Percentiles rank a stretch among this genome's conserved stretches.
phyloP scores from a whole-genome alignment of 2,888 invertebrate species.

The Cybosia mesomella region DNA sequence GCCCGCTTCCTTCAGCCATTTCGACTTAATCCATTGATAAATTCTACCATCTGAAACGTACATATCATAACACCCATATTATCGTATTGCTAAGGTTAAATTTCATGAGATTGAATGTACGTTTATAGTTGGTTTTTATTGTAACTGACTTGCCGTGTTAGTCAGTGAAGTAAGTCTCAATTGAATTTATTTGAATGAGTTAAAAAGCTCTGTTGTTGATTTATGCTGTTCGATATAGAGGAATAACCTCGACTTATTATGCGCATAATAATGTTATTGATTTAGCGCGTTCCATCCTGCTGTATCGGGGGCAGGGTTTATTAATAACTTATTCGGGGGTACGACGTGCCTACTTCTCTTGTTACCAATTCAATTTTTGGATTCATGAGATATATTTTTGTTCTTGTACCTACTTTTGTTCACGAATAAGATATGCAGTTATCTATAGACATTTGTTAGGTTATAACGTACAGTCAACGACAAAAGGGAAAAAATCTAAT shows the following conservation, averaged over 20 bases:
- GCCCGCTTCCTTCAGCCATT: slow-evolving; percentile 46
- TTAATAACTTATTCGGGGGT: background rate
- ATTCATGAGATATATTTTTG: background rate
- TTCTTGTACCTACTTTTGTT: too few species aligned
- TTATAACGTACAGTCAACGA: too few species aligned
- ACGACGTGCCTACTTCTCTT: too few species aligned
- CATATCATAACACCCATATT: slow-evolving; percentile 19
- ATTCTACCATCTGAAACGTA: slow-evolving; percentile 17
- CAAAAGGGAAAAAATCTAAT: too few species aligned
- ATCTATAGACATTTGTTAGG: too few species aligned
- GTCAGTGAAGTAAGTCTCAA: slow-evolving; percentile 47
- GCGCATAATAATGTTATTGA: slow-evolving; percentile 15
- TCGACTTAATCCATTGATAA: slow-evolving; percentile 45
- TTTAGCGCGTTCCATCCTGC: background rate
- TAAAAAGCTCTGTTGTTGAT: slow-evolving; percentile 40
- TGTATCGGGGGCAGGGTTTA: background rate
- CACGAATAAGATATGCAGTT: too few species aligned
- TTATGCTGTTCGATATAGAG: slow-evolving; percentile 30
- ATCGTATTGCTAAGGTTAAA: accelerated
- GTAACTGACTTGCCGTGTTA: slow-evolving; percentile 41
- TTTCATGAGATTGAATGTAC: slow-evolving; percentile 9
- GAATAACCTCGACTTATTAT: slow-evolving; percentile 18
- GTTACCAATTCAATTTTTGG: background rate
- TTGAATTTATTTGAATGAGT: slow-evolving; percentile 53
- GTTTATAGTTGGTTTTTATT: slow-evolving; percentile 22